Base-by-base conservation (phyloP, 2,113 vertebrate species). In the Speoplatyrhinus poulsoni region DNA sequence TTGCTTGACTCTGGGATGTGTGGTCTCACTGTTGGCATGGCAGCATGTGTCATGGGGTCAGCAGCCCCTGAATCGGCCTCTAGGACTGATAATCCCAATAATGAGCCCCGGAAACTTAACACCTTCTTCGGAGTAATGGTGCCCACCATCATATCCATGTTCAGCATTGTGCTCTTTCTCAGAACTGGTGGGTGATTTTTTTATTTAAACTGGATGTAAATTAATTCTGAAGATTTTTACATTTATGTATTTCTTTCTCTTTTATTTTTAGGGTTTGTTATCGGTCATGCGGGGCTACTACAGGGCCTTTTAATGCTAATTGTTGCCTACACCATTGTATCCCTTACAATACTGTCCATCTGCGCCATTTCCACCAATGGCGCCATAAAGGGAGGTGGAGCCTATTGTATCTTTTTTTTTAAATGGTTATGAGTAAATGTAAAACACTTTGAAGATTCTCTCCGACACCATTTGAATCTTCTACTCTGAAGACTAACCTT, bases 301-400 rank as follows among this genome's bases (percentile, higher is more conserved):
- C 93, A 97, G 77, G 93, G 94, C 53, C 81, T 96, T 13, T 79
- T 94, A 26, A 96, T 97, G 95, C 82, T 96, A 54, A 15, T 89
- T 2, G 95, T 97, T 0, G 96, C 96, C 63, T 96, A 97, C 71
- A 83, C 93, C 77, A 96, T 97, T 71, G 91, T 96, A 77, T 92
- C 91, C 0, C 92, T 97, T n/a, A 97, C 96, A 0, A 93, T 97
- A 59, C 89, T 96, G 46, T 96, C 95, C 0, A 94, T 97, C 75
- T 96, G 95, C 69, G 96, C 96, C 69, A 96, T 97, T 41, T 96
- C 95, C 70, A 97, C 95, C 81, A 97, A 97, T 5, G 96, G 96
- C 0, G 96, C 96, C 0, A 93, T 97, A 72, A 91, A 95, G 56
- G 95, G 94, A 0, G 96, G 96, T 0, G 96, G 96, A 33, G 95